Conservation (phyloP, 1,140 invertebrate species). For the Luehdorfia chinensis region DNA sequence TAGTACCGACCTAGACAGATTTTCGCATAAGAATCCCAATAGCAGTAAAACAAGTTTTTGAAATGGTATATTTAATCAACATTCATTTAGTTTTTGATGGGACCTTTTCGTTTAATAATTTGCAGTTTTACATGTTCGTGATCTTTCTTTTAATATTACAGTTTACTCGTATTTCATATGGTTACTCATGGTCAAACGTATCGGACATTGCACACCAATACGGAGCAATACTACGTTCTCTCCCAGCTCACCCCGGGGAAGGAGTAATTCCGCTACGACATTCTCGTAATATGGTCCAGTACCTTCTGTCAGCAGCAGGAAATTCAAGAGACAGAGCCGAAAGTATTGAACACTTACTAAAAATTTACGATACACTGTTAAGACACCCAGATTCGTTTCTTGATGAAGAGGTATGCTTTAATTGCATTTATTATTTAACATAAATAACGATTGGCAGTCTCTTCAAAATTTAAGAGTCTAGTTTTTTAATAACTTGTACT, state of each 20-base stretch:
- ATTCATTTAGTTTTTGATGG: too few species aligned
- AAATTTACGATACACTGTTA: slow-evolving; percentile 59
- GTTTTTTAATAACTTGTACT: too few species aligned
- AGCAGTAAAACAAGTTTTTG: too few species aligned
- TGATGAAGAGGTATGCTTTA: slow-evolving; percentile 65
- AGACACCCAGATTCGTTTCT: slow-evolving; percentile 64
- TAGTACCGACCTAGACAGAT: too few species aligned
- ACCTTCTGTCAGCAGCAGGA: slow-evolving; percentile 53
- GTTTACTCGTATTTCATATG: slow-evolving; percentile 80
- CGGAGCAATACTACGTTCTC: slow-evolving; percentile 71
- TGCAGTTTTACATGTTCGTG: too few species aligned
- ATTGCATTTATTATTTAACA: too few species aligned
- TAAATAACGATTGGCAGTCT: too few species aligned
- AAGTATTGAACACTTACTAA: slow-evolving; percentile 47
- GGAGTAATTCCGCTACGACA: slow-evolving; percentile 61
- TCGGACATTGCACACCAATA: slow-evolving; percentile 65
- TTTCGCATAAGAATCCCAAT: too few species aligned
- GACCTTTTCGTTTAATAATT: too few species aligned
- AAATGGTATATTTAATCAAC: too few species aligned
- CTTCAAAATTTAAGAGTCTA: too few species aligned
- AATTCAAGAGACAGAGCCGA: slow-evolving; percentile 38
- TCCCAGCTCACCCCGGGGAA: slow-evolving; percentile 78
- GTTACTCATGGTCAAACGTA: slow-evolving; percentile 80
- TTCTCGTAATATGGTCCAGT: slow-evolving; percentile 46
- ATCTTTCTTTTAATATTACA: too few species aligned